Evolutionary conservation across 2,888 invertebrate species (phyloP), one percentile per base, ranked within the genome.

Genomic region (Eulithis prunata): DNA sequence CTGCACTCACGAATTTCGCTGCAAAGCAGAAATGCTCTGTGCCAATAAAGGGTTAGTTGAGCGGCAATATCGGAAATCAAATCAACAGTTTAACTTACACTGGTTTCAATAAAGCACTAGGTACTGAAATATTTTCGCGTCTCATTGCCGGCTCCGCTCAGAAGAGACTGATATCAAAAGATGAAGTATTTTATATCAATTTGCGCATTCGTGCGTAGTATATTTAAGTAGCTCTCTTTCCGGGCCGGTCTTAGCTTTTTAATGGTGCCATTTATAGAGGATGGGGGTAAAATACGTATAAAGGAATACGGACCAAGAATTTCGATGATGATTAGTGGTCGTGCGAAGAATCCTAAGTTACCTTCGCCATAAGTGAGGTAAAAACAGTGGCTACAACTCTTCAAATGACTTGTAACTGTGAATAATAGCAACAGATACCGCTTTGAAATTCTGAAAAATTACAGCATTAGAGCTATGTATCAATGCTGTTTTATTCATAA

Each of bases 151-250:
- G 64, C 64, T 64, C 72, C 70, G 64, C 65, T 63, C 72, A 71
- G 77, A 78, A 77, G 76, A 76, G 82, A 41, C 41, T 41, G 41
- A 86, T 84, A 87, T 84, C 84, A 83, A 84, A 85, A 84, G 84
- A 85, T 85, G 84, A 86, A 87, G 86, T 86, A 89, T 89, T 89
- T 88, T 89, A 90, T 90, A 89, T 90, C 91, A 90, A 90, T 90
- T 90, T 90, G 86, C 84, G 85, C 87, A 87, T 82, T 83, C 90
- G 89, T 90, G 90, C 89, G 78, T 85, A 87, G 90, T 88, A 89
- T 91, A 90, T 85, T 88, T 86, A 89, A 90, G 88, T 81, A 86
- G 85, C 80, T 77, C 83, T 78, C 77, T 79, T 83, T 79, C 81
- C 81, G 73, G 67, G 71, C 75, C 79, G 80, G 84, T 85, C 83